These are phyloP conservation scores for Propsilocerus akamusi DNA, from an alignment of 1,140 invertebrate genomes.

Conservation along the genomic window DNA sequence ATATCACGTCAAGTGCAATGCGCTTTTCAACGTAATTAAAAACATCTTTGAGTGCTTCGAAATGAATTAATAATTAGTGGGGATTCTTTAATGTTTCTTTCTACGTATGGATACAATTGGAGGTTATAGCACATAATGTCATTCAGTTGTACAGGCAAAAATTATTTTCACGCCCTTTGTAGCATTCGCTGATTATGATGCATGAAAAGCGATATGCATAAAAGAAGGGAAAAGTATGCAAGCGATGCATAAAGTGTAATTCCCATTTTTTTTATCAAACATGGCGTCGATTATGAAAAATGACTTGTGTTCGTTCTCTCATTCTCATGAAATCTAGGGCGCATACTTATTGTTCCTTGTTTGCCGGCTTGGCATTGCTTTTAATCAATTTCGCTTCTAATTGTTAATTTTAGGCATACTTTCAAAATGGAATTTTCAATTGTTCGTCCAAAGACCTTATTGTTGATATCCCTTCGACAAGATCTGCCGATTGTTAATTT, in stretches of 20 bases:
- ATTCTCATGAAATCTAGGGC: no score
- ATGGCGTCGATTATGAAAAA: slow-evolving; percentile 1
- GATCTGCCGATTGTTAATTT: not conserved
- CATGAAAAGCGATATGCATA: not conserved
- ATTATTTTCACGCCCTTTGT: not conserved
- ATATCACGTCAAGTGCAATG: no score
- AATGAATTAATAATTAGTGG: no score
- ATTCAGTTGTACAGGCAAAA: no score
- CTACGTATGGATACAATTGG: no score
- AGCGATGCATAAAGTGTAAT: not conserved
- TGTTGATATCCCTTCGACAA: not conserved
- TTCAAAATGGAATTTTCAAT: no score
- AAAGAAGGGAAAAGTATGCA: not conserved
- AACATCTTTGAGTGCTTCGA: no score
- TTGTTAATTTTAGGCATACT: slow-evolving; percentile 4
- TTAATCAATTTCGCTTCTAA: not conserved
- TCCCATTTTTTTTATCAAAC: not conserved
- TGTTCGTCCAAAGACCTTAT: not conserved
- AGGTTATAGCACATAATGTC: no score
- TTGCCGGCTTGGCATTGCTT: not conserved
- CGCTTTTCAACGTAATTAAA: no score
- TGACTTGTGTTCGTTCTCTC: no score
- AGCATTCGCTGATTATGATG: not conserved
- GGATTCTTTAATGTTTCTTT: no score
- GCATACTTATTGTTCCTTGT: no score